These are phyloP conservation scores for Euclidia mi DNA, from an alignment of 2,888 invertebrate species.

Conservation along the genomic window DNA sequence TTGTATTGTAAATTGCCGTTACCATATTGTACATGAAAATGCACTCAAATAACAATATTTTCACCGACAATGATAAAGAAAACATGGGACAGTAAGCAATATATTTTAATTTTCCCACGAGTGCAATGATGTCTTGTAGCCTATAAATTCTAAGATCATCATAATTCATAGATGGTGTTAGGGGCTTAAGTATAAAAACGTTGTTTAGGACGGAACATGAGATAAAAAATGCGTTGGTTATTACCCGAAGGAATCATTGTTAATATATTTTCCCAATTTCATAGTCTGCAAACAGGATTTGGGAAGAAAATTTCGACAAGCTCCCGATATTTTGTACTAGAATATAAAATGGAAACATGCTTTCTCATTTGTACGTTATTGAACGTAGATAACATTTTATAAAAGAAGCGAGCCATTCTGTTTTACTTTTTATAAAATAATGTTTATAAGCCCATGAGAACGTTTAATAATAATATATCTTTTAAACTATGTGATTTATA, in stretches of 20 bases:
- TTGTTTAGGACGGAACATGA: slow-evolving; percentile 7
- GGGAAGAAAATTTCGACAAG: neutral
- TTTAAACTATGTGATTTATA: no score
- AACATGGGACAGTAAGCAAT: slow-evolving; percentile 19
- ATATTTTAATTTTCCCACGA: slow-evolving; percentile 34
- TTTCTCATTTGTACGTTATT: no score
- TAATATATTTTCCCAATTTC: neutral
- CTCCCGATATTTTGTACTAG: no score
- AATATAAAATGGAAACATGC: no score
- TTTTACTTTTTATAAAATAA: no score
- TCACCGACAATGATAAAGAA: no score
- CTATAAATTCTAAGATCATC: slow-evolving; percentile 30
- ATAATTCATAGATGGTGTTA: slow-evolving; percentile 11
- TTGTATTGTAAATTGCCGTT: neutral
- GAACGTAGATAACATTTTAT: no score
- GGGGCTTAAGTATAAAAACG: slow-evolving; percentile 9
- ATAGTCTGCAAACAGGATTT: neutral
- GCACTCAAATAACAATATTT: slow-evolving; percentile 31
- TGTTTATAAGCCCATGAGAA: no score
- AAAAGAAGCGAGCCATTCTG: no score
- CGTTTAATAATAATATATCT: no score
- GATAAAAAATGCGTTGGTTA: neutral
- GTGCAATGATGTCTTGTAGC: slow-evolving; percentile 15
- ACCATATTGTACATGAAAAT: slow-evolving; percentile 29
- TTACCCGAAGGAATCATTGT: slow-evolving; percentile 6